Evolutionary conservation across 1,140 invertebrate genomes (phyloP).

Genomic region (Ptiloglossa arizonensis): DNA sequence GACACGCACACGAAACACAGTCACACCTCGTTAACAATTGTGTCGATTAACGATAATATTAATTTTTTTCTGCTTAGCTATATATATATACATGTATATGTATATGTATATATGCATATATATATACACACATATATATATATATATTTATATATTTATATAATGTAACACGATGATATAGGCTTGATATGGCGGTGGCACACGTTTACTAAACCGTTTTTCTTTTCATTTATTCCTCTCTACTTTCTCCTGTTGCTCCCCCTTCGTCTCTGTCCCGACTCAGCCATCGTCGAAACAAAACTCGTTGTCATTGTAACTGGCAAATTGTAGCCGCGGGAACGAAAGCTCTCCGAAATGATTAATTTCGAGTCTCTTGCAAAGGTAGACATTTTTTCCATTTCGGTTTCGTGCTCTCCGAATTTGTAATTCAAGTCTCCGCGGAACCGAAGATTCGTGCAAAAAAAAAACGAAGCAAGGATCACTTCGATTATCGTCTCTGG

Average conservation of each 20-base stretch:
- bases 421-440: too few species aligned
- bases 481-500: constrained; percentile 14
- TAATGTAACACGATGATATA: constrained; percentile 81
- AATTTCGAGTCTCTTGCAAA: too few species aligned
- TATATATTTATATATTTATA: constrained; percentile 63
- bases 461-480: too few species aligned
- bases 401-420: too few species aligned
- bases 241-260: constrained; percentile 15
- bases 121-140: constrained; percentile 56
- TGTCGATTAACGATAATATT: constrained; percentile 77
- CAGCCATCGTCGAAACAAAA: background rate
- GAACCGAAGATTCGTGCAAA: background rate
- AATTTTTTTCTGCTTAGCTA: constrained; percentile 68
- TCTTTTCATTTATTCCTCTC: constrained; percentile 46
- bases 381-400: too few species aligned
- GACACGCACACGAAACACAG: constrained; percentile 55
- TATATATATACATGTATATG: constrained; percentile 53
- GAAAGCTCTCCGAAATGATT: background rate
- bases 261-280: constrained; percentile 15
- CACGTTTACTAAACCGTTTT: constrained; percentile 67
- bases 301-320: background rate
- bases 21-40: constrained; percentile 76
- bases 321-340: background rate
- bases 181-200: constrained; percentile 81
- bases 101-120: constrained; percentile 58